Conservation (phyloP, 2,797 vertebrate genomes). For the Percopsis omiscomaycus region DNA sequence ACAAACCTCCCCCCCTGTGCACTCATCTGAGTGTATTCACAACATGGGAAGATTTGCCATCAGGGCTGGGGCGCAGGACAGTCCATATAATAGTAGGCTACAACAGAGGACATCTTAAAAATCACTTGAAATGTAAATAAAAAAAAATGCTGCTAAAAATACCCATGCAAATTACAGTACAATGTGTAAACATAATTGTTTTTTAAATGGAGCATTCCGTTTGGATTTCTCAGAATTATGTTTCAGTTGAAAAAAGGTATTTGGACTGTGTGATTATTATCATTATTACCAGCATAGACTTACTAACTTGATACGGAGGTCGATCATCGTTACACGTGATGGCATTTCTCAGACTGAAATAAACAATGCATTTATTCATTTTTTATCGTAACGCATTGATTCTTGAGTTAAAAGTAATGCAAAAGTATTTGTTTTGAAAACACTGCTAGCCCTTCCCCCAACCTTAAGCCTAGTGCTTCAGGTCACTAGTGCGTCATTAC, state of each 20-base stretch:
- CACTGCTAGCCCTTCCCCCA: no score
- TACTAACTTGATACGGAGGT: neutral
- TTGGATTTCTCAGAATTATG: neutral
- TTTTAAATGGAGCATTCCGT: no score
- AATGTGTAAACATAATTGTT: neutral
- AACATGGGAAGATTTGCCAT: constrained; percentile 25
- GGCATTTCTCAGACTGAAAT: no score
- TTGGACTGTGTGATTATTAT: neutral
- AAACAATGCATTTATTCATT: no score
- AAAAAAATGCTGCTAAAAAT: neutral
- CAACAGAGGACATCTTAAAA: neutral
- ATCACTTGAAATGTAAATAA: neutral
- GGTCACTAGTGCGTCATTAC: no score
- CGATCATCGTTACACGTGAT: neutral
- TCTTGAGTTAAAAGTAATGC: no score
- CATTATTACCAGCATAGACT: neutral
- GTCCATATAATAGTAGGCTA: neutral
- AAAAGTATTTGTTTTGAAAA: no score
- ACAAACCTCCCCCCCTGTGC: constrained; percentile 21
- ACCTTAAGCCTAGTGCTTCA: no score
- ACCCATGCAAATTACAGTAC: neutral
- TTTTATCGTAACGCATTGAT: no score
- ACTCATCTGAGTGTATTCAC: constrained; percentile 32
- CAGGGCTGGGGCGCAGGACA: neutral
- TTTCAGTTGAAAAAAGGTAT: neutral